A percentile compares a stretch with the other conserved stretches of the same genome.
Evolutionary conservation across 2,113 vertebrate species (phyloP).

Genomic region (Seriola quinqueradiata): DNA sequence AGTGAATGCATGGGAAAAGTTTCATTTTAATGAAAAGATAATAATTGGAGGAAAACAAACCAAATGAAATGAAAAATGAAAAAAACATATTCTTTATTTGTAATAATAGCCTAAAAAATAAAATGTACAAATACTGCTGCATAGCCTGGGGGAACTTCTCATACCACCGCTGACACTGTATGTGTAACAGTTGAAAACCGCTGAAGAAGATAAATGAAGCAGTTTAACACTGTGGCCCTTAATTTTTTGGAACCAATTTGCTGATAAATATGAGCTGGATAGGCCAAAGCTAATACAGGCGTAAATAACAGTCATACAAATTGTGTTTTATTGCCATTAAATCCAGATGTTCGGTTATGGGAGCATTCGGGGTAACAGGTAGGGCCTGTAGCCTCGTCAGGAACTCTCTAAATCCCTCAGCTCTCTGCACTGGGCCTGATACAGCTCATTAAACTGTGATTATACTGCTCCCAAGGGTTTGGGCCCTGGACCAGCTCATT

Average conservation of each 20-base stretch:
- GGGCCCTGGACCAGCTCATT: constrained; percentile 69
- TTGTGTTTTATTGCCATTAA: constrained; percentile 75
- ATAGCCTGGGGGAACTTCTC: not conserved
- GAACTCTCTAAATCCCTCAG: constrained; percentile 65
- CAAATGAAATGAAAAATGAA: not conserved
- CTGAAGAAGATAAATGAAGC: constrained; percentile 22
- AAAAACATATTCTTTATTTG: not conserved
- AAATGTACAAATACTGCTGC: constrained; percentile 5
- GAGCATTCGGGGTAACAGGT: constrained; percentile 78
- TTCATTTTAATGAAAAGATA: not conserved
- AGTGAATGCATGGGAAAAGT: constrained; percentile 1
- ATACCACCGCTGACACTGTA: not conserved
- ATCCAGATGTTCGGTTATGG: constrained; percentile 77
- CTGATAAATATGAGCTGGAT: constrained; percentile 38
- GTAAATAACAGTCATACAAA: constrained; percentile 62
- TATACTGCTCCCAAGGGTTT: constrained; percentile 71
- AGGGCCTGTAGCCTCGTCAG: constrained; percentile 56
- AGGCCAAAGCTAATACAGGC: constrained; percentile 39
- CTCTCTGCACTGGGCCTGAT: constrained; percentile 66
- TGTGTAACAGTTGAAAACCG: not conserved
- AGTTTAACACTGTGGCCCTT: constrained; percentile 10
- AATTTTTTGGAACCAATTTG: constrained; percentile 30
- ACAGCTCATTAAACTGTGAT: constrained; percentile 79
- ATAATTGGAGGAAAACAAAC: not conserved
- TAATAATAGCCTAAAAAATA: constrained; percentile 6